A percentile compares a stretch with the other conserved stretches of the same genome.
Evolutionary conservation across 2,888 invertebrate species (phyloP).

Genomic region (Patella ulyssiponensis): DNA sequence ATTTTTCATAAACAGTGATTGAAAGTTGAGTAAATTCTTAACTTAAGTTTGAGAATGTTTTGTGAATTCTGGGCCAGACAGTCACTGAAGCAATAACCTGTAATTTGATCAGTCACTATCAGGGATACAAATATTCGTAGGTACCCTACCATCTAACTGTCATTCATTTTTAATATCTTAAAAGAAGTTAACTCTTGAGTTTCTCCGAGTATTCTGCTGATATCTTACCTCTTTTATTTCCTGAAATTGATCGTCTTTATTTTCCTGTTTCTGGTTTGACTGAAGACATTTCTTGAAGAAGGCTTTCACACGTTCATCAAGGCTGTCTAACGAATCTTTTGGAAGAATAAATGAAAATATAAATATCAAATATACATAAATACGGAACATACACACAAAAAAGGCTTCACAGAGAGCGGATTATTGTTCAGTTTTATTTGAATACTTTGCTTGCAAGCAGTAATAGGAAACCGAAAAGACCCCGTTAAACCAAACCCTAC

Average conservation of each 20-base stretch:
- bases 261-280: conserved; percentile 77
- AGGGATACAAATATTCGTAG: background rate
- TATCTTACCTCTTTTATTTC: conserved; percentile 77
- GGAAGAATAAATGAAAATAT: conserved; percentile 13
- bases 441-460: no score
- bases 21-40: no score
- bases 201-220: background rate
- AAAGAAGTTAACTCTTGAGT: background rate
- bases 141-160: background rate
- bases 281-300: conserved; percentile 79
- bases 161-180: background rate
- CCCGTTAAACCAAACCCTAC: no score
- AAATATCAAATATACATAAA: background rate
- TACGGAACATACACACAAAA: background rate
- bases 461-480: no score
- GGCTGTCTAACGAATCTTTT: conserved; percentile 84
- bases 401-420: no score
- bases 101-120: background rate
- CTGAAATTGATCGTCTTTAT: conserved; percentile 80
- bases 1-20: no score
- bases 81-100: background rate
- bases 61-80: background rate
- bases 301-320: conserved; percentile 89
- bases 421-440: no score
- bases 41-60: no score